phyloP scores from a whole-genome alignment of 2,797 vertebrate species.

The Danionella dracula region DNA sequence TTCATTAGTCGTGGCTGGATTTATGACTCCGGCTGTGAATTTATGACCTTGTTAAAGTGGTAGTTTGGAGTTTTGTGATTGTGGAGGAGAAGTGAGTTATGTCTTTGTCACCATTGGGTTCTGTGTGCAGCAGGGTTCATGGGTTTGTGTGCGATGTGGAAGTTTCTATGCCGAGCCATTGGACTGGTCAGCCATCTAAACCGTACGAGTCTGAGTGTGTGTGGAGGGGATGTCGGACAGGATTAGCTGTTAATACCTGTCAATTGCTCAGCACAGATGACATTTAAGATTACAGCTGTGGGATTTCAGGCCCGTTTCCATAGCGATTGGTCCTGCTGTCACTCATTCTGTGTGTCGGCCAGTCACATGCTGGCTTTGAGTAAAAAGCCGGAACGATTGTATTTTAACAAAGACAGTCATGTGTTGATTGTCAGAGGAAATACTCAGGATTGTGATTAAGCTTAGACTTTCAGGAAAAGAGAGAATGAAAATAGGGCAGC shows the following conservation, averaged over 20 bases:
- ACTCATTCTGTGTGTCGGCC: background rate
- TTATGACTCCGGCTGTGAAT: constrained; percentile 13
- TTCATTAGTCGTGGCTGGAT: constrained; percentile 25
- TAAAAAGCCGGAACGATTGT: background rate
- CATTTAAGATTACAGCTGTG: constrained; percentile 25
- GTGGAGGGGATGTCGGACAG: constrained; percentile 11
- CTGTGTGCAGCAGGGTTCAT: constrained; percentile 7
- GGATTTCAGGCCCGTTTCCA: constrained; percentile 26
- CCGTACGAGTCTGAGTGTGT: background rate
- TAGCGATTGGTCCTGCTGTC: constrained; percentile 11
- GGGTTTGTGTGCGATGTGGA: background rate
- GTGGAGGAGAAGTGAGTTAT: constrained; percentile 8
- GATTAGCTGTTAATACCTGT: constrained; percentile 31
- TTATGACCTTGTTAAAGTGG: constrained; percentile 28
- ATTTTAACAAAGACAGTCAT: background rate
- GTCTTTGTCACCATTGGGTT: background rate
- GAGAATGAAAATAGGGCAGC: background rate
- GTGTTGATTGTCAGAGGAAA: background rate
- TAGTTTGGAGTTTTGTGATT: constrained; percentile 23
- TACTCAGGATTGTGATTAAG: background rate
- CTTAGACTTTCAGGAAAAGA: background rate
- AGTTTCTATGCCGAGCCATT: background rate
- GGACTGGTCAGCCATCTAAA: constrained; percentile 8
- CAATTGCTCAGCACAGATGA: constrained; percentile 24
- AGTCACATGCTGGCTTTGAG: background rate